Base-by-base conservation (phyloP, 35 echinoderm and acorn worm genomes). In the Stichopus chloronotus region DNA sequence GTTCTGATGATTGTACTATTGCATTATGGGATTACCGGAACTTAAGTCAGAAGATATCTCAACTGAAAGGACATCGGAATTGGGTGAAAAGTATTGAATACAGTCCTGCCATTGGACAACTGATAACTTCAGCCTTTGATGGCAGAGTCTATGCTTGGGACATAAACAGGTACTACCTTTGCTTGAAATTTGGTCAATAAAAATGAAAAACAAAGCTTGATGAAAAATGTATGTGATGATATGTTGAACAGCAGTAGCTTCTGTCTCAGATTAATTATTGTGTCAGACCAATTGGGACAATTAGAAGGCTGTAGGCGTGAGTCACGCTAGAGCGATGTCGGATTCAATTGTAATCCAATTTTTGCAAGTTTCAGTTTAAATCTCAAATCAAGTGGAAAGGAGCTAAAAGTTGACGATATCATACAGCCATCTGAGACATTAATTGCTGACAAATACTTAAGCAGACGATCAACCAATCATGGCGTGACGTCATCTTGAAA, bases 81-180 rank as follows among this genome's bases (percentile, higher is more conserved):
- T 99, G 97, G 97, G 97, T 99, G 23, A 99, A 99, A 90, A 99
- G 93, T 61, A 99, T 99, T 16, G 97, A 99, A 52, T 99, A 96
- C 58, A 95, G 93, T 79, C 88, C 54, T 25, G 11, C 55, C 10
- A 91, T 90, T 25, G 85, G 93, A 5, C 92, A 92, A 30, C 92
- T 99, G 10, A 76, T 99, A 17, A 92, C 97, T 5, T 99, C 97
- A 63, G 95, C 87, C 20, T 99, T 99, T 94, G 97, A 96, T 95
- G 97, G 95, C 25, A 95, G 94, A 92, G 95, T 99, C 0, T 87
- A 93, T 17, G 90, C 94, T 56, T 98, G 95, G 97, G 94, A 99
- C 76, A 99, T 96, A 23, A 98, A 99, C 56, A 96, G 86, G 97
- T 99, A 87, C 11, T 53, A 61, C 4, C 8, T 14, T 14, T 61